Evolutionary conservation across 2,113 vertebrate species (phyloP), one percentile per base, ranked within the genome.

Genomic region (Anseranas semipalmata): DNA sequence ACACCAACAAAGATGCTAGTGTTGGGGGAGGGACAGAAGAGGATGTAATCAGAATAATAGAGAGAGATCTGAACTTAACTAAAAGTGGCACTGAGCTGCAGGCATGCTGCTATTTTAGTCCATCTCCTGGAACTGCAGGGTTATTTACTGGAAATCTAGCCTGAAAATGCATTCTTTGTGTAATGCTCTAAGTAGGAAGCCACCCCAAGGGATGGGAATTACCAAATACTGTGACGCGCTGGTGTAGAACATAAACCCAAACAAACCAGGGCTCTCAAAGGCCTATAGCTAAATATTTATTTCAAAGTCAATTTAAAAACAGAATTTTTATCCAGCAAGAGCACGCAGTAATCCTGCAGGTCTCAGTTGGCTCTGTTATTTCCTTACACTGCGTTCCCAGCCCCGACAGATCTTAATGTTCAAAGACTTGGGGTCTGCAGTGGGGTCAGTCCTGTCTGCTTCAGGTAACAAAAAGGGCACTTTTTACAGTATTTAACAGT

Each of bases 261-360:
- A 97, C 95, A 97, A 96, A 96, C 67, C n/a, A 88, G 81, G 89
- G 66, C 50, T 91, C 88, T 95, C 96, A 86, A 91, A 96, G 81
- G 91, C 87, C 67, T 97, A 85, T 75, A 90, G 85, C 91, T 97
- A 97, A 97, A 97, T 97, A 97, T 97, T 97, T 97, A 96, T 90
- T 97, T 95, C 93, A 68, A 70, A 96, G 77, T 95, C 91, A 89
- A 83, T 92, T 96, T 75, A 28, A 77, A 94, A 94, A 8, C 25
- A 41, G 43, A 77, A 81, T 87, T 93, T 94, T 87, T 48, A 76
- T 95, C 89, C 77, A 91, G 75, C 53, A 92, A 76, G 87, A 90
- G 53, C 41, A 67, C 52, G 80, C 24, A 89, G 83, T 90, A 94
- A 90, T 83, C 68, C 43, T 94, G 73, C 58, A 95, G 83, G 90